A percentile compares a stretch with the other conserved stretches of the same genome.
These are phyloP conservation scores for Ctenicera cuprea DNA, from an alignment of 2,888 invertebrate species.

Conservation along the genomic window DNA sequence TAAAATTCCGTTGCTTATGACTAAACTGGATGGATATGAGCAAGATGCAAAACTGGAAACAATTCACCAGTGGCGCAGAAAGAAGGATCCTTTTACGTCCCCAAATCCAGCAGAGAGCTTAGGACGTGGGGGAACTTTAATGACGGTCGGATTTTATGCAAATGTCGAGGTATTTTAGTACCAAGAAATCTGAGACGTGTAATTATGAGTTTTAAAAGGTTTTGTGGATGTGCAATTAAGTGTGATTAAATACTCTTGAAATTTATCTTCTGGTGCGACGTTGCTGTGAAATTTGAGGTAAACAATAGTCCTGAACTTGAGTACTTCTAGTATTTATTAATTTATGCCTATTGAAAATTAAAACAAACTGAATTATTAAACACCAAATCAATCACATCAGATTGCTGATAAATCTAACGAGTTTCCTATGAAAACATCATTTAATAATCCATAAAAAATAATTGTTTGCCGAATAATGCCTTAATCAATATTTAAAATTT, in stretches of 20 bases:
- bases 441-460: too few relatives aligned
- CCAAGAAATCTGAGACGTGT: slow-evolving; percentile 5
- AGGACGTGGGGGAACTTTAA: neutral
- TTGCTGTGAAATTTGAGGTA: neutral
- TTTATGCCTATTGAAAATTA: too few relatives aligned
- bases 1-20: slow-evolving; percentile 9
- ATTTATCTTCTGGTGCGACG: neutral
- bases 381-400: too few relatives aligned
- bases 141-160: slow-evolving; percentile 2
- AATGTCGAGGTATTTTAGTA: neutral
- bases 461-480: too few relatives aligned
- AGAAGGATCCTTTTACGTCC: neutral
- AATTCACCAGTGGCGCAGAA: slow-evolving; percentile 6
- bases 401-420: too few relatives aligned
- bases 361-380: too few relatives aligned
- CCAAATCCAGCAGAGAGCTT: neutral
- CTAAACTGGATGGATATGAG: neutral
- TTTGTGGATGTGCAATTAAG: slow-evolving; percentile 15
- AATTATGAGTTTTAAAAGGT: slow-evolving; percentile 15
- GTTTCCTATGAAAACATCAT: too few relatives aligned
- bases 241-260: slow-evolving; percentile 7
- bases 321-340: too few relatives aligned
- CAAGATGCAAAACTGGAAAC: slow-evolving; percentile 10
- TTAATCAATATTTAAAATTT: too few relatives aligned
- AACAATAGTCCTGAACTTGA: too few relatives aligned